phyloP scores from a whole-genome alignment of 2,888 invertebrate genomes.

The Ornithoptera priamus region DNA sequence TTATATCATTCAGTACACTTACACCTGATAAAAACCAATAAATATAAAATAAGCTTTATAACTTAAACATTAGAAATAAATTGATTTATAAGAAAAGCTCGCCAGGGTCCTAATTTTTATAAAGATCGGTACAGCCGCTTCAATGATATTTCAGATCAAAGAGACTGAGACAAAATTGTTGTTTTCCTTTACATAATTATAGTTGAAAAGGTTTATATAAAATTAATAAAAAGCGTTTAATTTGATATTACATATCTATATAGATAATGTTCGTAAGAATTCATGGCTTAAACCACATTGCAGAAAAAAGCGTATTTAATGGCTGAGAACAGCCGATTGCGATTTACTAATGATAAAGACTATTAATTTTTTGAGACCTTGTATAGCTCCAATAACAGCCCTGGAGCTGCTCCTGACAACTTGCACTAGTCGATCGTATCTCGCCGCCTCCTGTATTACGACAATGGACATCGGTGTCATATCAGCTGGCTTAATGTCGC shows the following conservation, averaged over 20 bases:
- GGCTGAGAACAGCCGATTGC: neutral
- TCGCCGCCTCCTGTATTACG: constrained; percentile 90
- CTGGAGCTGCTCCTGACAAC: constrained; percentile 87
- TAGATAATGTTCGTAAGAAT: no score
- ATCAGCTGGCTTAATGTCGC: constrained; percentile 87
- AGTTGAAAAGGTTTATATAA: no score
- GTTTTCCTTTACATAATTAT: no score
- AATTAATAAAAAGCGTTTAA: no score
- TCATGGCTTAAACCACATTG: no score
- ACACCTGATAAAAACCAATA: constrained; percentile 80
- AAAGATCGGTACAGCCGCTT: no score
- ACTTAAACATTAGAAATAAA: neutral
- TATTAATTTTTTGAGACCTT: constrained; percentile 79
- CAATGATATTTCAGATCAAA: no score
- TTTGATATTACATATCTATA: no score
- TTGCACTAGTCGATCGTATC: constrained; percentile 87
- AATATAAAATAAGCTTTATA: neutral
- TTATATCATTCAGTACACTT: constrained; percentile 90
- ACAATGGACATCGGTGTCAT: constrained; percentile 97
- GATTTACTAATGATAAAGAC: neutral
- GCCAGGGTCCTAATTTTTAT: no score
- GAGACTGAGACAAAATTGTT: no score
- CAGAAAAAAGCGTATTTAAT: no score
- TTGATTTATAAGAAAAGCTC: no score
- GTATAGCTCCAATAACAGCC: constrained; percentile 92